Base-by-base conservation (phyloP, 2,888 invertebrate species). In the Stenotaenia linearis region DNA sequence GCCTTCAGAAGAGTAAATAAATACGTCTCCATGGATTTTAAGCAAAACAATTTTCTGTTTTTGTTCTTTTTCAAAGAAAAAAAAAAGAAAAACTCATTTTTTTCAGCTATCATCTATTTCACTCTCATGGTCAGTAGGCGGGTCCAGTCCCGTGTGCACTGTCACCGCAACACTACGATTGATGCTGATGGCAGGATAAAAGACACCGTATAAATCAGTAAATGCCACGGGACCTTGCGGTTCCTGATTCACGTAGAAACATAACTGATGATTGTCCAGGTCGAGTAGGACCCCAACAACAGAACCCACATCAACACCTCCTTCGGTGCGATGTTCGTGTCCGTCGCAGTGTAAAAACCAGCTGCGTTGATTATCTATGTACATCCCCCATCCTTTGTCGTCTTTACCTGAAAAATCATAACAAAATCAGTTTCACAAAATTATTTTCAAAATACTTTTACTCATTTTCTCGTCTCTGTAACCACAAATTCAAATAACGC, bases 361-460 rank as follows among this genome's bases (percentile, higher is more conserved):
- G 81, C 97, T 97, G 35, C 98, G 90, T 85, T 94, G 92, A 69
- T 93, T 92, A 87, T 97, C 96, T 82, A 96, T 93, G 88, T 97
- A 97, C 96, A 98, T 98, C 84, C 96, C 95, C 94, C 98, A 98
- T 50, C 97, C 97, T 84, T 96, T 93, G 85, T 96, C 94, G 88
- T 98, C 98, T 88, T 97, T 98, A 78, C 98, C 98, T 98, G 87
- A 4, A 86, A n/a, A n/a, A n/a, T n/a, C 86, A 76, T 10, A 45
- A 10, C n/a, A 45, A 77, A 77, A 69, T 10, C n/a, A 25, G 25
- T 12, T 4, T 4, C 6, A 28, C 5, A 1, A 18, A 50, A 50
- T 50, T 18, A 21, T 18, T 50, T 45, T n/a, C n/a, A n/a, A n/a
- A n/a, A n/a, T n/a, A n/a, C n/a, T n/a, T n/a, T n/a, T n/a, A n/a